Evolutionary conservation across 2,888 invertebrate species (phyloP).

Genomic region (Heliconius ismenius): DNA sequence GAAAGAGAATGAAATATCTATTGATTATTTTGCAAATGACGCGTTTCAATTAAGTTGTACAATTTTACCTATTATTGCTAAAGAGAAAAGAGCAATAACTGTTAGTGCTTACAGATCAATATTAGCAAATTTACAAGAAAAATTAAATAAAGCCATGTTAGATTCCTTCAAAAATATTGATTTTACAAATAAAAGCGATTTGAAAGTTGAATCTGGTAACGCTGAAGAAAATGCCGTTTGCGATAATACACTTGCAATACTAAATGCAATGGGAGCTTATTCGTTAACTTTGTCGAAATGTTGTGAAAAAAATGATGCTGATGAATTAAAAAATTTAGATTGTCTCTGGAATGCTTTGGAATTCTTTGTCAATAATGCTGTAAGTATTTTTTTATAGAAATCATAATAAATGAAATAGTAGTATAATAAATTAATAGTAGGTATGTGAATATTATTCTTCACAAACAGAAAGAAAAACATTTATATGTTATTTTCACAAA

Average conservation of each 20-base stretch:
- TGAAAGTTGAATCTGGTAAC: slow-evolving; percentile 50
- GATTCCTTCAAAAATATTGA: slow-evolving; percentile 67
- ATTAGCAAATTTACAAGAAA: slow-evolving; percentile 71
- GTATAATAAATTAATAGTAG: too few species aligned
- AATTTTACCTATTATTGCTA: slow-evolving; percentile 68
- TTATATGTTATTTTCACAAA: too few species aligned
- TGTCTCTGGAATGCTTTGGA: slow-evolving; percentile 67
- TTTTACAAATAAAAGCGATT: slow-evolving; percentile 55
- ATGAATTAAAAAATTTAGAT: slow-evolving; percentile 66
- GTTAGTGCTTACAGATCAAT: slow-evolving; percentile 66
- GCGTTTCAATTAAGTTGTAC: slow-evolving; percentile 72
- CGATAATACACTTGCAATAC: slow-evolving; percentile 59
- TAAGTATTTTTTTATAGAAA: slow-evolving; percentile 55
- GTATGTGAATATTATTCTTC: too few species aligned
- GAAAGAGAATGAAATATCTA: slow-evolving; percentile 49
- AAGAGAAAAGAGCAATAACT: slow-evolving; percentile 69
- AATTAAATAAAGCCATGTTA: slow-evolving; percentile 63
- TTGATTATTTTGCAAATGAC: slow-evolving; percentile 65
- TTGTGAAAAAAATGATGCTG: slow-evolving; percentile 64
- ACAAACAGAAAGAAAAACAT: too few species aligned
- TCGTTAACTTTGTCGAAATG: slow-evolving; percentile 68
- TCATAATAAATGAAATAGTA: background rate
- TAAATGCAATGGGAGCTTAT: slow-evolving; percentile 73
- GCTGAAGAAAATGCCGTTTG: slow-evolving; percentile 59
- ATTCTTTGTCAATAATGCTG: slow-evolving; percentile 68